Evolutionary conservation across 2,888 invertebrate genomes (phyloP), one percentile per base, ranked within the genome.

Genomic region (Celastrina argiolus): DNA sequence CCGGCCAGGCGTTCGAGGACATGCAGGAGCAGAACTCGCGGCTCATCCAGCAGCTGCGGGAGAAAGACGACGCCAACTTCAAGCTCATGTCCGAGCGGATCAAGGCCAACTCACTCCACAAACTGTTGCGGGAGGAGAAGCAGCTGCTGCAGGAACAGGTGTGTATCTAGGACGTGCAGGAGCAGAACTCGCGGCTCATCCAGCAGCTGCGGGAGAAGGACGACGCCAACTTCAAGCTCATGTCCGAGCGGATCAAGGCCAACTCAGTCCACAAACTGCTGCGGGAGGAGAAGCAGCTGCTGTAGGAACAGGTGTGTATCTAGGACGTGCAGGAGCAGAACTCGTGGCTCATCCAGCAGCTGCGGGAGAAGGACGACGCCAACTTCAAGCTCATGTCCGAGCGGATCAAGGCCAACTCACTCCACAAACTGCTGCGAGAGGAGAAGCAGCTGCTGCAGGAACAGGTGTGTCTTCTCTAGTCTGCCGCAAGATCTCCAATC

Each of bases 271-370:
- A 98, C 81, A 99, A 99, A 81, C 87, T 99, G 75, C 93, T 98
- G 36, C 91, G 97, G 6, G 99, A 99, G 81, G 99, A 99, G 85
- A 98, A 98, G 79, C 97, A 98, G 77, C 94, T 98, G 72, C 84
- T 99, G 14, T 97, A 96, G 74, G 98, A 98, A 81, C 99, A 99
- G 84, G 99, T 99, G 1, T 98, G 28, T 28, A 28, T 98, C 81
- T 99, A 99, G 83, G 99, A 99, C 79, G 98, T 99, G 98, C 99
- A 99, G 88, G 99, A 99, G 78, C 99, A 99, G 89, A 99, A 99
- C 87, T 97, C 97, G 0, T 92, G 98, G 42, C 93, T 99, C 22
- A 96, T 99, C 65, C 98, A 99, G 76, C 99, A 99, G 83, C 88
- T 99, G 68, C 92, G 98, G 2, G 99, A 99, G 84, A 99, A 99